phyloP scores from a whole-genome alignment of 2,113 vertebrate species.

The Oryzias javanicus region DNA sequence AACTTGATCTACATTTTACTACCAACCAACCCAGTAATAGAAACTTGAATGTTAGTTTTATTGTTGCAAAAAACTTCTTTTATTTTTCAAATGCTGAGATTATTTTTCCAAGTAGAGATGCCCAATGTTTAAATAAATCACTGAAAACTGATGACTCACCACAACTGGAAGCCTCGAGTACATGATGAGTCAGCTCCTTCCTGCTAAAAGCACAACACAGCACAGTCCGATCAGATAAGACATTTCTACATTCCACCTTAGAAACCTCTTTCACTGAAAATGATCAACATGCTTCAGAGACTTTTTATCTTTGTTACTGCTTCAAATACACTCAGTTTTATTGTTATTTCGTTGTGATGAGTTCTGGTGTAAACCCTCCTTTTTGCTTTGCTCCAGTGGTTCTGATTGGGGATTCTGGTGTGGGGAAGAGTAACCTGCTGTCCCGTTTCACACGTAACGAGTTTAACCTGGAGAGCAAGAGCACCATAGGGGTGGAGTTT shows the following conservation, averaged over 20 bases:
- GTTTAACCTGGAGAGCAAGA: slow-evolving; percentile 98
- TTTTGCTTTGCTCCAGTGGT: slow-evolving; percentile 60
- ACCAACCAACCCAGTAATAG: too few species aligned
- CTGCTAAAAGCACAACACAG: slow-evolving; percentile 29
- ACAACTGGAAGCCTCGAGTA: slow-evolving; percentile 43
- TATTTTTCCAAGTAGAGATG: neutral
- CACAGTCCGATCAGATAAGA: slow-evolving; percentile 39
- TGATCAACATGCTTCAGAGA: neutral
- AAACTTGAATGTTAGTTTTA: too few species aligned
- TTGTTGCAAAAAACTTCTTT: neutral
- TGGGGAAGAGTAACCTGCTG: slow-evolving; percentile 96
- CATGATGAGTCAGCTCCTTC: slow-evolving; percentile 58
- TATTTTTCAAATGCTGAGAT: neutral
- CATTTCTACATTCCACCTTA: neutral
- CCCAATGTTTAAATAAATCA: neutral
- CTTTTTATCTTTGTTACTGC: too few species aligned
- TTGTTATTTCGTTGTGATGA: too few species aligned
- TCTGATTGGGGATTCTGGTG: slow-evolving; percentile 94
- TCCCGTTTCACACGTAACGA: slow-evolving; percentile 97
- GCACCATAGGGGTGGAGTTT: slow-evolving; percentile 97
- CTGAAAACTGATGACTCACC: slow-evolving; percentile 17
- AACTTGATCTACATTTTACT: too few species aligned
- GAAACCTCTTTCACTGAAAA: slow-evolving; percentile 17
- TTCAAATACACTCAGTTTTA: too few species aligned
- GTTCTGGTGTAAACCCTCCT: neutral